Evolutionary conservation across 2,888 invertebrate genomes (phyloP).

Genomic region (Eledona agricola): DNA sequence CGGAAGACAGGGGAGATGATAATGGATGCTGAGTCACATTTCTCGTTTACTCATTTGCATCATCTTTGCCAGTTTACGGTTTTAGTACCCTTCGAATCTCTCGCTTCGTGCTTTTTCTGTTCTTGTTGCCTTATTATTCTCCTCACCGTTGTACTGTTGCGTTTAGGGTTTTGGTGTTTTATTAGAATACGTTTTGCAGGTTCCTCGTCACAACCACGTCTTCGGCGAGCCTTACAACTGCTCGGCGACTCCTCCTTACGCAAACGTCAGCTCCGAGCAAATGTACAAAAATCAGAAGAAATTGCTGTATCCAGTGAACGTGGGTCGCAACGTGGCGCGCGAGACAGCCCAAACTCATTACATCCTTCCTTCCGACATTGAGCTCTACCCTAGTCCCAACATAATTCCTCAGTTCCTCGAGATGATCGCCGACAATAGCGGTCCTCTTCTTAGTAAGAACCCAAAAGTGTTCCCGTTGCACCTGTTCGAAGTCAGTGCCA

Average conservation of each 20-base stretch:
- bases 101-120: too few species aligned
- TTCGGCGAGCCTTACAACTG: slow-evolving; percentile 76
- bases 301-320: slow-evolving; percentile 88
- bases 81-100: too few species aligned
- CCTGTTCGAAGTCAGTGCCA: slow-evolving; percentile 85
- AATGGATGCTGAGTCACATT: too few species aligned
- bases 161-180: too few species aligned
- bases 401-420: slow-evolving; percentile 82
- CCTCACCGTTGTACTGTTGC: too few species aligned
- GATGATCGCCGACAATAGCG: slow-evolving; percentile 79
- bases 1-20: too few species aligned
- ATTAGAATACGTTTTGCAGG: slow-evolving; percentile 70
- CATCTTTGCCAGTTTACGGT: too few species aligned
- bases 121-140: too few species aligned
- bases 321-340: slow-evolving; percentile 88
- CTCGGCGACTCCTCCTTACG: slow-evolving; percentile 74
- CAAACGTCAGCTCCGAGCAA: slow-evolving; percentile 69
- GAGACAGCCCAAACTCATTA: slow-evolving; percentile 84
- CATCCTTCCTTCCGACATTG: slow-evolving; percentile 87
- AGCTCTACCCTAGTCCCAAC: slow-evolving; percentile 87
- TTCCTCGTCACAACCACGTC: slow-evolving; percentile 72
- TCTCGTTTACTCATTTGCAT: too few species aligned
- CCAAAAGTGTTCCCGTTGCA: slow-evolving; percentile 86
- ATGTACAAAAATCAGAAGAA: slow-evolving; percentile 84
- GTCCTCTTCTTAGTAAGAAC: slow-evolving; percentile 68